phyloP scores from a whole-genome alignment of 1,140 invertebrate genomes.

The Eupeodes corollae region DNA sequence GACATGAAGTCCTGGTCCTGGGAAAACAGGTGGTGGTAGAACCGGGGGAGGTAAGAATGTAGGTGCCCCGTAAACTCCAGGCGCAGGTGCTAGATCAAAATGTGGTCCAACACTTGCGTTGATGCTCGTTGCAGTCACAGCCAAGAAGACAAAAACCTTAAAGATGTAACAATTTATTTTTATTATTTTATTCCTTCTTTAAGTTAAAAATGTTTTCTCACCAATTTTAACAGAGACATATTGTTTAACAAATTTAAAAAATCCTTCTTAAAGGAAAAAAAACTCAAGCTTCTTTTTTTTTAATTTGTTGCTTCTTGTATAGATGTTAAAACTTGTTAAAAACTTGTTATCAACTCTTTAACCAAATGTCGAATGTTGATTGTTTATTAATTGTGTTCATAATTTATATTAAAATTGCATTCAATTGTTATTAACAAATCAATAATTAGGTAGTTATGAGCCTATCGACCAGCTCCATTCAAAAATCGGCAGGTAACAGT shows the following conservation, averaged over 20 bases:
- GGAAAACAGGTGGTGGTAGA: slow-evolving; percentile 9
- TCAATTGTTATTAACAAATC: no score
- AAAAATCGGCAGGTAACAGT: no score
- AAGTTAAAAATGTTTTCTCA: slow-evolving; percentile 7
- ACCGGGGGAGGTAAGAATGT: slow-evolving; percentile 10
- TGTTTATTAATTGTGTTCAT: no score
- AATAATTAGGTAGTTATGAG: no score
- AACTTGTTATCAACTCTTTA: no score
- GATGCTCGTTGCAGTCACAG: not conserved
- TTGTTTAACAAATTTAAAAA: slow-evolving; percentile 7
- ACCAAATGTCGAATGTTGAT: no score
- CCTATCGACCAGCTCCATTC: no score
- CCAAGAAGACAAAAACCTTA: slow-evolving; percentile 6
- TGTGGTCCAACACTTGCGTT: not conserved
- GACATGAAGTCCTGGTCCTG: slow-evolving; percentile 8
- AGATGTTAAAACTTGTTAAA: no score
- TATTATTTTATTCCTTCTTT: not conserved
- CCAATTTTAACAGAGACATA: slow-evolving; percentile 26
- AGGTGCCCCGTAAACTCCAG: not conserved
- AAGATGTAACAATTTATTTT: not conserved
- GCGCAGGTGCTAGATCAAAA: slow-evolving; percentile 9
- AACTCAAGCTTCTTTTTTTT: no score
- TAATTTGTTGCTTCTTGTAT: no score
- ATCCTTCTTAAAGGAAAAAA: no score
- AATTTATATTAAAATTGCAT: no score